Evolutionary conservation across 2,113 vertebrate genomes (phyloP).

Genomic region (Dissostichus mawsoni): DNA sequence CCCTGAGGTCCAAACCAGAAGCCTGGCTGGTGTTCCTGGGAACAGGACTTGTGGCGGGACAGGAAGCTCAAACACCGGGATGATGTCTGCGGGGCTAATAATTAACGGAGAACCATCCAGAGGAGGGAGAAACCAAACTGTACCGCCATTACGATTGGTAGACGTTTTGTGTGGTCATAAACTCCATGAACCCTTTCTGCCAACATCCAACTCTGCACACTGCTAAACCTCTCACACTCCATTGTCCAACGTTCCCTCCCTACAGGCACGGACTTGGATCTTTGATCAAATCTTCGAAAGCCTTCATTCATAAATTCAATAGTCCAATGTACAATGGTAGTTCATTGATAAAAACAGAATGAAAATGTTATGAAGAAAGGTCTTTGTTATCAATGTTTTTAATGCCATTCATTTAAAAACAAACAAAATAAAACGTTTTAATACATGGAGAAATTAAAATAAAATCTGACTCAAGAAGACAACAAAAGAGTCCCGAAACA

Average conservation of each 20-base stretch:
- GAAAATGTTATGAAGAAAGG: neutral
- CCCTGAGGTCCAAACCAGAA: slow-evolving; percentile 21
- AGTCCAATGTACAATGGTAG: neutral
- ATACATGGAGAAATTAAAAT: neutral
- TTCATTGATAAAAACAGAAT: slow-evolving; percentile 48
- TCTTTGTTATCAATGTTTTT: neutral
- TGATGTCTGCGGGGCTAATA: slow-evolving; percentile 45
- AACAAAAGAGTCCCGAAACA: neutral
- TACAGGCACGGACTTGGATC: slow-evolving; percentile 20
- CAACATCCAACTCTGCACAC: slow-evolving; percentile 3
- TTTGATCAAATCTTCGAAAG: slow-evolving; percentile 27
- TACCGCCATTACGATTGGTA: slow-evolving; percentile 44
- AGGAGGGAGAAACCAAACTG: slow-evolving; percentile 40
- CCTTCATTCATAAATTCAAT: slow-evolving; percentile 70
- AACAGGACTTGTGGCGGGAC: slow-evolving; percentile 39
- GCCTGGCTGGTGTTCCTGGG: slow-evolving; percentile 33
- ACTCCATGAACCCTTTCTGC: slow-evolving; percentile 63
- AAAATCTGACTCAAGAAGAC: neutral
- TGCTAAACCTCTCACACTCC: neutral
- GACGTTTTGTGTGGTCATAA: slow-evolving; percentile 23
- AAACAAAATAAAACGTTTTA: neutral
- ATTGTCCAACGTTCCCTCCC: slow-evolving; percentile 11
- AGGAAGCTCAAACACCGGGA: slow-evolving; percentile 39
- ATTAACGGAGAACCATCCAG: slow-evolving; percentile 62
- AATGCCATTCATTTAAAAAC: neutral